phyloP scores from a whole-genome alignment of 1,140 invertebrate genomes.

The Tetraneura akinire region DNA sequence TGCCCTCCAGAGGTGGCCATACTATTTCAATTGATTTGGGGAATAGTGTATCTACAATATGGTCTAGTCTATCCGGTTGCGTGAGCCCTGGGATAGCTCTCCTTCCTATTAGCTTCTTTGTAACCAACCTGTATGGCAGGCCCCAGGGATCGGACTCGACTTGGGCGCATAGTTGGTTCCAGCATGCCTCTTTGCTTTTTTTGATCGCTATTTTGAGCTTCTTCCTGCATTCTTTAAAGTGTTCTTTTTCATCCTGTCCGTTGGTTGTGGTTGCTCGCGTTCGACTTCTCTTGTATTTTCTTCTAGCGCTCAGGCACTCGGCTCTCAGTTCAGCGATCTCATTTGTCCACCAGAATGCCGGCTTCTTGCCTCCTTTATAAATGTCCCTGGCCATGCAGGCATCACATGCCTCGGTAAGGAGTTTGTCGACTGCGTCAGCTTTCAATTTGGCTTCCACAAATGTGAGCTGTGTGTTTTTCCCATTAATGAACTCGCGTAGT shows the following conservation, averaged over 20 bases:
- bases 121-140: no score
- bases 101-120: no score
- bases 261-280: neutral
- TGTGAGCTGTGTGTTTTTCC: no score
- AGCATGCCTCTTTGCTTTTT: slow-evolving; percentile 5
- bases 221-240: neutral
- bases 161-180: neutral
- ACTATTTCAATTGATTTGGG: neutral
- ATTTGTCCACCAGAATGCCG: neutral
- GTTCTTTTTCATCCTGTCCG: neutral
- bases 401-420: neutral
- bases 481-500: no score
- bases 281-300: neutral
- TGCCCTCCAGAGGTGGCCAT: accelerated
- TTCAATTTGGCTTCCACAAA: no score
- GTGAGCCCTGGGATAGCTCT: no score
- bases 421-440: no score
- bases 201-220: neutral
- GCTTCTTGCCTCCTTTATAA: neutral
- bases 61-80: neutral
- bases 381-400: neutral
- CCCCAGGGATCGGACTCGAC: neutral
- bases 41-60: neutral
- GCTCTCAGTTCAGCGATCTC: neutral
- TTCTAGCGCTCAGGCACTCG: neutral